phyloP scores from a whole-genome alignment of 2,888 invertebrate genomes.

The Empis livida region DNA sequence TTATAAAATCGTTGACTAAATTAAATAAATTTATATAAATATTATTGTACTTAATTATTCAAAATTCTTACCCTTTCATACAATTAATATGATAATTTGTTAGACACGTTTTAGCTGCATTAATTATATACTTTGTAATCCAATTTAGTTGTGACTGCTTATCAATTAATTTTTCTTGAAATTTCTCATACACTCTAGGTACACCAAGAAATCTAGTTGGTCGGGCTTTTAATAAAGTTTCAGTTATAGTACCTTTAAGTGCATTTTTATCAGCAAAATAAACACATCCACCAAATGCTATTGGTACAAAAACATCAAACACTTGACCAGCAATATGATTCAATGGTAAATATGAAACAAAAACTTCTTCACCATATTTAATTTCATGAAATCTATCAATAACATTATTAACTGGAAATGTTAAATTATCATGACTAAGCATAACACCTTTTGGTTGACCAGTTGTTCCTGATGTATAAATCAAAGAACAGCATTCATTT shows the following conservation, averaged over 20 bases:
- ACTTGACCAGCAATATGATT: constrained; percentile 83
- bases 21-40: neutral
- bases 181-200: constrained; percentile 87
- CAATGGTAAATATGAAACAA: constrained; percentile 71
- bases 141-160: constrained; percentile 54
- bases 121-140: constrained; percentile 52
- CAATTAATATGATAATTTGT: constrained; percentile 43
- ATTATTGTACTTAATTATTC: neutral
- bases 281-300: constrained; percentile 33
- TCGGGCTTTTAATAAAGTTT: constrained; percentile 56
- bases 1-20: neutral
- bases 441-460: constrained; percentile 86
- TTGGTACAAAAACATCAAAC: constrained; percentile 49
- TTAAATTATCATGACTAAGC: constrained; percentile 78
- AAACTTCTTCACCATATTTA: constrained; percentile 41
- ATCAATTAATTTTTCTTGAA: constrained; percentile 68
- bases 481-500: constrained; percentile 73
- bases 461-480: constrained; percentile 80
- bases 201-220: constrained; percentile 79
- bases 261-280: constrained; percentile 84
- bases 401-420: constrained; percentile 47
- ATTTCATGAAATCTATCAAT: constrained; percentile 38
- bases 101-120: constrained; percentile 52
- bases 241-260: constrained; percentile 63
- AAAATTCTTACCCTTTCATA: constrained; percentile 39